These are phyloP conservation scores for Microtus richardsoni DNA, from an alignment of 2,113 vertebrate species.

Conservation along the genomic window DNA sequence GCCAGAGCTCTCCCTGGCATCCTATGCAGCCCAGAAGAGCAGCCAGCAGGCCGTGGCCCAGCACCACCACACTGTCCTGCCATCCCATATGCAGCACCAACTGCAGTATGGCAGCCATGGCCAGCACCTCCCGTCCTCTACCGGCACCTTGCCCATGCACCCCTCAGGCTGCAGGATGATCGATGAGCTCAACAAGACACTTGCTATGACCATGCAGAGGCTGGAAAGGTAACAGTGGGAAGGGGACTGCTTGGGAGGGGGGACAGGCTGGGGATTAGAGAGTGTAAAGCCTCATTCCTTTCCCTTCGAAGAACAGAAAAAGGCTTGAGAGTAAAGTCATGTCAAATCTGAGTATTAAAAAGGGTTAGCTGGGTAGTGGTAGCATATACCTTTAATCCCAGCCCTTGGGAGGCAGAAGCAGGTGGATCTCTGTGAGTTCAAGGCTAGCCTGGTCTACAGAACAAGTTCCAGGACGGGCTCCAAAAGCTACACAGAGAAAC, in stretches of 20 bases:
- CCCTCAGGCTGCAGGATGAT: constrained; percentile 96
- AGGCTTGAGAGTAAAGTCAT: not conserved
- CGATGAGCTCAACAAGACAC: constrained; percentile 97
- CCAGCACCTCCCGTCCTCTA: constrained; percentile 87
- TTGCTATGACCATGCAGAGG: constrained; percentile 98
- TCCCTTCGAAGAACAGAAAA: fast-evolving
- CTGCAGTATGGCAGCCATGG: constrained; percentile 93
- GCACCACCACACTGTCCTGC: constrained; percentile 91
- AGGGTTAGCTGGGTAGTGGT: not conserved
- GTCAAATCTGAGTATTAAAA: not conserved
- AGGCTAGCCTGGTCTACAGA: too few relatives aligned
- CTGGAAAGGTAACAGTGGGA: constrained; percentile 93
- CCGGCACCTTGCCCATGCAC: constrained; percentile 91
- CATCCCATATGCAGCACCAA: constrained; percentile 94
- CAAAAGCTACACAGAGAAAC: too few relatives aligned
- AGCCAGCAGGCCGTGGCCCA: constrained; percentile 87
- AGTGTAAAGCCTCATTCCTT: not conserved
- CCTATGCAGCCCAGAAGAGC: constrained; percentile 92
- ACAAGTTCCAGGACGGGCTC: too few relatives aligned
- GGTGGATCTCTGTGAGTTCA: too few relatives aligned
- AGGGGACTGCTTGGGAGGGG: fast-evolving
- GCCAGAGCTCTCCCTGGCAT: constrained; percentile 90
- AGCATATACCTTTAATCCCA: too few relatives aligned
- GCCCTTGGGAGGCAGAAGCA: too few relatives aligned
- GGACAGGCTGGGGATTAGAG: not conserved